Evolutionary conservation across 2,797 vertebrate species (phyloP).

Genomic region (Zalophus californianus): DNA sequence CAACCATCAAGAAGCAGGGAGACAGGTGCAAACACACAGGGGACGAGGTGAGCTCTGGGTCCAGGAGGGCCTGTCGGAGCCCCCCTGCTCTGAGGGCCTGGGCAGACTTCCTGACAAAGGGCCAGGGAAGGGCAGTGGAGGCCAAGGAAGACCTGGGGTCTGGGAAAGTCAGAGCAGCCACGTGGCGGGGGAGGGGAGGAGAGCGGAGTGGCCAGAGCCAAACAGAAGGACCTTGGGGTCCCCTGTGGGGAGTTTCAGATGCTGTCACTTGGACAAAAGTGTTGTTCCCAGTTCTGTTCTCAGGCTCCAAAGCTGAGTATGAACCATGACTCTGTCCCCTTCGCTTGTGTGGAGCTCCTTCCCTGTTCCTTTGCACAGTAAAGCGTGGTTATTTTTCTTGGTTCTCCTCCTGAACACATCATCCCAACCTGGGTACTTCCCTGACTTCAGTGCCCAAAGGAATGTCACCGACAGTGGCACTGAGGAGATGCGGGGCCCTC

Average conservation of each 20-base stretch:
- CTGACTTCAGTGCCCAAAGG: not conserved
- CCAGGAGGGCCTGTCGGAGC: too few species aligned
- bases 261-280: not conserved
- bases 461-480: not conserved
- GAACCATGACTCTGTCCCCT: not conserved
- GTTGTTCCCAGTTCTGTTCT: not conserved
- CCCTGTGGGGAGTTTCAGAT: not conserved
- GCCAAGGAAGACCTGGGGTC: not conserved
- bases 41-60: not conserved
- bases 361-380: too few species aligned
- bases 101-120: too few species aligned
- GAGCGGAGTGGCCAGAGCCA: not conserved
- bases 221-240: not conserved
- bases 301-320: not conserved
- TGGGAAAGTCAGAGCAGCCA: not conserved
- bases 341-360: not conserved
- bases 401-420: not conserved
- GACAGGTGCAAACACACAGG: not conserved
- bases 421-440: not conserved
- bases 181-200: not conserved
- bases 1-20: not conserved
- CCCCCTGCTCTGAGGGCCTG: not conserved
- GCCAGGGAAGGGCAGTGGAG: not conserved
- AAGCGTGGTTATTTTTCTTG: not conserved
- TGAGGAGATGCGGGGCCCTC: rapidly evolving